These are phyloP conservation scores for Altica lythri DNA, from an alignment of 2,888 invertebrate species.

Conservation along the genomic window DNA sequence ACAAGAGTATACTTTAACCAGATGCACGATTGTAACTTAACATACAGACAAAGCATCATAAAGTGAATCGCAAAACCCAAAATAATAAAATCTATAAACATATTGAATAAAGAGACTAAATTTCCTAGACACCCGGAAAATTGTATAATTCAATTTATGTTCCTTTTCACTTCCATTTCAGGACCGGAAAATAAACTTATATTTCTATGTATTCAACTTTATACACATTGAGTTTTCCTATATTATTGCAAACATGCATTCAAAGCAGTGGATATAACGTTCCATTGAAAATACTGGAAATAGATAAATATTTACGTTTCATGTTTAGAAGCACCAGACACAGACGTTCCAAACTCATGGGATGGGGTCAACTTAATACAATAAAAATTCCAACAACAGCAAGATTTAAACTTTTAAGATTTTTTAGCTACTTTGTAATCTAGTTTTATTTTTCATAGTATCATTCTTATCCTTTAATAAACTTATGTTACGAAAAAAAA, in stretches of 20 bases:
- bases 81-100: constrained; percentile 26
- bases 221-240: constrained; percentile 20
- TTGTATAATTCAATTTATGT: constrained; percentile 29
- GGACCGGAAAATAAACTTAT: constrained; percentile 24
- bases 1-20: not conserved
- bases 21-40: not conserved
- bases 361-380: no score
- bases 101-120: constrained; percentile 25
- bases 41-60: constrained; percentile 16
- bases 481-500: no score
- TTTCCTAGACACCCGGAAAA: constrained; percentile 20
- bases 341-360: no score
- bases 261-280: constrained; percentile 24
- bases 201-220: constrained; percentile 24
- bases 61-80: constrained; percentile 14
- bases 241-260: constrained; percentile 25
- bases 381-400: no score
- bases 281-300: constrained; percentile 23
- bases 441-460: no score
- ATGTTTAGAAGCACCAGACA: constrained; percentile 24
- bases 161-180: constrained; percentile 24
- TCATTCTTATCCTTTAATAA: no score
- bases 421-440: no score
- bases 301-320: constrained; percentile 29
- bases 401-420: no score